Conservation (phyloP, 2,888 invertebrate species). For the Cordilura impudica region DNA sequence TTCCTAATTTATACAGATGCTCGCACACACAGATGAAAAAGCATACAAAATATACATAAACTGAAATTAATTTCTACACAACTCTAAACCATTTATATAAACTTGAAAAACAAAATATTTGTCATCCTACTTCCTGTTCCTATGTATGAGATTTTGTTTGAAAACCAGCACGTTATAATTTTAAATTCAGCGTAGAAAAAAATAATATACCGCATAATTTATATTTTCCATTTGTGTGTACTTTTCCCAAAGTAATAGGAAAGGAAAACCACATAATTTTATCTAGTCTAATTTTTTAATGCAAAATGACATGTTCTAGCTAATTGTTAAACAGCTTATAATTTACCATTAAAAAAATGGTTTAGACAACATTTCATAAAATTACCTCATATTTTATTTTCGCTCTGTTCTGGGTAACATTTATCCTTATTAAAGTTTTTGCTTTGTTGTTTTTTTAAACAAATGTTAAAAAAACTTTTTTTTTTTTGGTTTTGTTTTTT, state of each 20-base stretch:
- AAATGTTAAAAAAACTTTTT: neutral
- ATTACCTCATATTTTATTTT: slow-evolving; percentile 36
- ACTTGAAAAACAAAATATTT: neutral
- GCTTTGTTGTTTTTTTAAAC: neutral
- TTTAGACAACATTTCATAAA: slow-evolving; percentile 15
- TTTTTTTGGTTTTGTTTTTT: too few relatives aligned
- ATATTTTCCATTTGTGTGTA: neutral
- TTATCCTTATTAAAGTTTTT: neutral
- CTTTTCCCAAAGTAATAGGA: neutral
- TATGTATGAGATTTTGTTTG: too few relatives aligned
- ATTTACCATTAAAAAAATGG: slow-evolving; percentile 8
- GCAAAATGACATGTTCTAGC: neutral
- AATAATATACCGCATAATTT: slow-evolving; percentile 16
- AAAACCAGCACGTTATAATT: neutral
- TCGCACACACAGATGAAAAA: neutral
- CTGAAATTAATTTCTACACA: too few relatives aligned
- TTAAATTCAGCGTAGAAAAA: neutral
- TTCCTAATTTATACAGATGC: neutral
- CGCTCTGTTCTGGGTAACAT: neutral
- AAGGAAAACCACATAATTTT: slow-evolving; percentile 18
- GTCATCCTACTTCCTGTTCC: too few relatives aligned
- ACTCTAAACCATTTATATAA: neutral
- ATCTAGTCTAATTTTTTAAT: neutral
- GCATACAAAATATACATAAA: too few relatives aligned
- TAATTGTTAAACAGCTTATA: slow-evolving; percentile 44